Evolutionary conservation across 2,888 invertebrate species (phyloP).

Genomic region (Sericinus montela): DNA sequence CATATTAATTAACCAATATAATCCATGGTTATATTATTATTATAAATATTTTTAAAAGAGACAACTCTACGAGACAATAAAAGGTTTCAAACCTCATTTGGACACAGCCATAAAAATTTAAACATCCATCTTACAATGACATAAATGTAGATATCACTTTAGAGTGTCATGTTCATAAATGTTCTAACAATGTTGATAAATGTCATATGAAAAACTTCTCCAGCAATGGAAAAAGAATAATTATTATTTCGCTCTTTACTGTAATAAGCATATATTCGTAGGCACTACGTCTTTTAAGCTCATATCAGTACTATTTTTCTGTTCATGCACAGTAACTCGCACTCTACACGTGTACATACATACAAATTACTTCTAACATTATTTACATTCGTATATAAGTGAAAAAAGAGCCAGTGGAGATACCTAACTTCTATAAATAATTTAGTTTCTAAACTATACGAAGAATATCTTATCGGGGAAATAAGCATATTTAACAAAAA

Average conservation of each 20-base stretch:
- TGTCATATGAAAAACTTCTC: slow-evolving; percentile 12
- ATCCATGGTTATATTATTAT: slow-evolving; percentile 1
- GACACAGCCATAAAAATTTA: slow-evolving; percentile 61
- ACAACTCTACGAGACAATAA: slow-evolving; percentile 14
- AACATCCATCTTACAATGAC: slow-evolving; percentile 20
- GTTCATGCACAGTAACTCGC: slow-evolving; percentile 68
- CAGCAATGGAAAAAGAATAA: slow-evolving; percentile 19
- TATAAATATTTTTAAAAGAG: slow-evolving; percentile 14
- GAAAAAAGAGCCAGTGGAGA: slow-evolving; percentile 23
- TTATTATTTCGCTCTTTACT: slow-evolving; percentile 41
- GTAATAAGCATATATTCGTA: slow-evolving; percentile 78
- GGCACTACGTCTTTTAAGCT: slow-evolving; percentile 83
- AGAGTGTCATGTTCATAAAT: slow-evolving; percentile 6
- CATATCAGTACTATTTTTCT: slow-evolving; percentile 81
- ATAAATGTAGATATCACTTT: slow-evolving; percentile 15
- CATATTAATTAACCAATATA: background rate
- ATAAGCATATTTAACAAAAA: slow-evolving; percentile 12
- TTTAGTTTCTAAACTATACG: background rate
- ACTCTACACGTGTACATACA: slow-evolving; percentile 68
- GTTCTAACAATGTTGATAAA: slow-evolving; percentile 15
- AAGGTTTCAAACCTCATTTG: slow-evolving; percentile 26
- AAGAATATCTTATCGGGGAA: background rate
- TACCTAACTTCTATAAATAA: background rate
- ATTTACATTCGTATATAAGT: slow-evolving; percentile 47
- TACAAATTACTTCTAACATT: slow-evolving; percentile 58